A percentile compares a stretch with the other conserved stretches of the same genome.
Conservation (phyloP, 2,888 invertebrate genomes). For the Drosophila imparisetae region DNA sequence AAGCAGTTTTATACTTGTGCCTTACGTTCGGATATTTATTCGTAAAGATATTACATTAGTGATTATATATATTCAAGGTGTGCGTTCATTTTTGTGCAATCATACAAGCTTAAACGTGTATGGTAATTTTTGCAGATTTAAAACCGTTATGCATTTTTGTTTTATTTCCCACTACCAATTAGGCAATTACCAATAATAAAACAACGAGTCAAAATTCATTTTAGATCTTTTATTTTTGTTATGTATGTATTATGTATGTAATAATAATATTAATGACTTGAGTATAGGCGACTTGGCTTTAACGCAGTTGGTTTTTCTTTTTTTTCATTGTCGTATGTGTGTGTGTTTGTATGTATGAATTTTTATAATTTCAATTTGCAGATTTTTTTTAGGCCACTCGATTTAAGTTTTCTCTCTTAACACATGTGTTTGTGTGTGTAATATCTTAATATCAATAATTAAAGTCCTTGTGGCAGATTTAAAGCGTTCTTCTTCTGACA, state of each 20-base stretch:
- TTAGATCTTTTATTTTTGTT: slow-evolving; percentile 55
- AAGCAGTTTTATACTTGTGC: not conserved
- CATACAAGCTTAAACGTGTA: not conserved
- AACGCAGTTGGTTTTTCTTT: slow-evolving; percentile 29
- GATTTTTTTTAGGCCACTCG: slow-evolving; percentile 39
- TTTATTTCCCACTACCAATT: not conserved
- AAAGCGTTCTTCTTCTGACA: slow-evolving; percentile 1
- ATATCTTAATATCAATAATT: slow-evolving; percentile 5
- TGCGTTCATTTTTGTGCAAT: not conserved
- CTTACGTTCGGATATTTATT: not conserved
- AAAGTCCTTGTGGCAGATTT: slow-evolving; percentile 10
- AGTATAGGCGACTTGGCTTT: slow-evolving; percentile 40
- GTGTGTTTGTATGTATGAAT: slow-evolving; percentile 10
- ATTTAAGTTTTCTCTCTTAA: slow-evolving; percentile 33
- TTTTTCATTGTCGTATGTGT: slow-evolving; percentile 3
- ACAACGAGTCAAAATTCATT: slow-evolving; percentile 1
- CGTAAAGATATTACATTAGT: too few species aligned
- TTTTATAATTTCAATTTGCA: slow-evolving; percentile 29
- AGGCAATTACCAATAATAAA: not conserved
- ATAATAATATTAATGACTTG: slow-evolving; percentile 55
- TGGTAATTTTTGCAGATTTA: not conserved
- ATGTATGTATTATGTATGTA: slow-evolving; percentile 25
- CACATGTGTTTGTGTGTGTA: not conserved
- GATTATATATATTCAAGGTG: not conserved
- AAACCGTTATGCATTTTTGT: not conserved